Evolutionary conservation across 2,113 vertebrate genomes (phyloP).

Genomic region (Dasyurus viverrinus): DNA sequence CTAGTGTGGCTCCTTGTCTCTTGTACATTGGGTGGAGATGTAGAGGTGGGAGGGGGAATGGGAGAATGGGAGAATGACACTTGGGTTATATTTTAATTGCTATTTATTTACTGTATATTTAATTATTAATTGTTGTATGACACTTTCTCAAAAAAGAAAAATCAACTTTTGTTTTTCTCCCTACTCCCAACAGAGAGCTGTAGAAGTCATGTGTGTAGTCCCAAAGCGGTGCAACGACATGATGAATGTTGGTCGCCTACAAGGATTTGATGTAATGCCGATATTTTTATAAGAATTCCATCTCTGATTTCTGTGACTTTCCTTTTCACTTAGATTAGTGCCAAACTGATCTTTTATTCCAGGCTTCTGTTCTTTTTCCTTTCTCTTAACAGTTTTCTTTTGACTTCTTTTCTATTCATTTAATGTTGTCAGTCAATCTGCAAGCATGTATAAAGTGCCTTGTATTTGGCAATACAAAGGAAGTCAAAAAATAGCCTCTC

Average conservation of each 20-base stretch:
- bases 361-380: slow-evolving; percentile 10
- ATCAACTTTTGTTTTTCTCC: slow-evolving; percentile 61
- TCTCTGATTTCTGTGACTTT: background rate
- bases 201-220: slow-evolving; percentile 98
- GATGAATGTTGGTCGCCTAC: slow-evolving; percentile 98
- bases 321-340: background rate
- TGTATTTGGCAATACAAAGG: background rate
- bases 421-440: background rate
- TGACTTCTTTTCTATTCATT: background rate
- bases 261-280: slow-evolving; percentile 96
- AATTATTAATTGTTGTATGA: background rate
- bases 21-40: accelerated
- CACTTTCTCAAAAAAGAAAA: background rate
- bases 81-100: background rate
- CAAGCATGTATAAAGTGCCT: background rate
- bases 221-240: slow-evolving; percentile 99
- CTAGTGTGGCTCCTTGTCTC: background rate
- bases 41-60: accelerated
- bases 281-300: background rate
- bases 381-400: background rate
- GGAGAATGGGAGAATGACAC: background rate
- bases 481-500: background rate
- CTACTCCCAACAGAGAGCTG: slow-evolving; percentile 90
- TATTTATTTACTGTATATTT: background rate
- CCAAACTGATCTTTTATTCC: background rate